Conservation (phyloP, 2,113 vertebrate genomes). For the Anarhynchus alexandrinus region DNA sequence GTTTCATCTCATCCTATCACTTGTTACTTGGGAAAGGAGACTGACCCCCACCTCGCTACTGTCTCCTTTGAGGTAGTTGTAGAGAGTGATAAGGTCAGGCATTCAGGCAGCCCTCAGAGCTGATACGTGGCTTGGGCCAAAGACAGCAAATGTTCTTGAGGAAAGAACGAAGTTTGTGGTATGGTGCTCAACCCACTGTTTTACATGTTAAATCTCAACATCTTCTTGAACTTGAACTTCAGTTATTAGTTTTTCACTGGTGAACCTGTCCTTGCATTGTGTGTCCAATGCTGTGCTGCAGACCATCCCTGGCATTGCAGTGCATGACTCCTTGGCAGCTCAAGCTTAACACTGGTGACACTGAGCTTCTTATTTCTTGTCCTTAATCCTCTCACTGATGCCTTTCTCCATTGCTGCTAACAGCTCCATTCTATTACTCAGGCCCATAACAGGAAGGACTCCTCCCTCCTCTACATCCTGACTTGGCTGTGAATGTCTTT, state of each 20-base stretch:
- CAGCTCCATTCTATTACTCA: background rate
- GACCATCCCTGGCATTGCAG: fast-evolving
- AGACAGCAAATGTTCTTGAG: background rate
- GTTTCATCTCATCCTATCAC: no score
- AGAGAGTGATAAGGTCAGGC: background rate
- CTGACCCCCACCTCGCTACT: no score
- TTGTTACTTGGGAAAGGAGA: no score
- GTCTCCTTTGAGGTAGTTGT: no score
- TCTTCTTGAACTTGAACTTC: background rate
- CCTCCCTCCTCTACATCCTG: background rate
- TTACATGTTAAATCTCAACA: background rate
- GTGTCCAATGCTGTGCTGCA: background rate
- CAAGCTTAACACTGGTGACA: background rate
- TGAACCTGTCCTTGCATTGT: background rate
- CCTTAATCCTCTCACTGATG: background rate
- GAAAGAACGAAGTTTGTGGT: background rate
- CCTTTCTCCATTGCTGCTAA: background rate
- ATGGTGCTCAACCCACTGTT: background rate
- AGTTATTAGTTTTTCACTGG: background rate
- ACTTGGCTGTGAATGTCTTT: background rate
- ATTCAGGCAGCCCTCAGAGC: background rate
- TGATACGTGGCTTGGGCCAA: fast-evolving
- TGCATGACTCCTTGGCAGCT: background rate
- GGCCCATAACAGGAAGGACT: background rate
- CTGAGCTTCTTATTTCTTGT: background rate